Evolutionary conservation across 2,797 vertebrate genomes (phyloP).

Genomic region (Carcharodon carcharias): DNA sequence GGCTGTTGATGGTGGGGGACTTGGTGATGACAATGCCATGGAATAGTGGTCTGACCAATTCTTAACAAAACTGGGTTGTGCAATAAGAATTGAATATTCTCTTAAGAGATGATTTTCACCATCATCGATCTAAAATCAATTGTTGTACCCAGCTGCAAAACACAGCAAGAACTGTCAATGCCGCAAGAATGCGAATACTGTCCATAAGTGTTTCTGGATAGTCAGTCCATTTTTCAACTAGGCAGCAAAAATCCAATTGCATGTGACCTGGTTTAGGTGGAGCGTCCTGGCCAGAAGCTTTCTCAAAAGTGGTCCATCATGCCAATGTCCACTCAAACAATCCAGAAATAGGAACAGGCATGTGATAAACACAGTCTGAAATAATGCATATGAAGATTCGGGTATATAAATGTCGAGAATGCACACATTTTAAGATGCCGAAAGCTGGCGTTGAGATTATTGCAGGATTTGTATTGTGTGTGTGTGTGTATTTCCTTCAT

Average conservation of each 20-base stretch:
- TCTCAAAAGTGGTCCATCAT: not conserved
- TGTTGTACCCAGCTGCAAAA: not conserved
- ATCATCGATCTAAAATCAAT: not conserved
- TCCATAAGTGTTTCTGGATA: not conserved
- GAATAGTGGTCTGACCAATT: not conserved
- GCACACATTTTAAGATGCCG: not conserved
- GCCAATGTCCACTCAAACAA: not conserved
- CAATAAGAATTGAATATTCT: not conserved
- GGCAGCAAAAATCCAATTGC: not conserved
- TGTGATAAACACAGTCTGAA: not conserved
- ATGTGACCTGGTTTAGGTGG: too few relatives aligned
- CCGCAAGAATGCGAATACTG: not conserved
- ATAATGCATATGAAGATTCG: not conserved
- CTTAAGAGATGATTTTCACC: not conserved
- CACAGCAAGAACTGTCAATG: not conserved
- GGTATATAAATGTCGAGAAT: not conserved
- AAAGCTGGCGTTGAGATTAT: not conserved
- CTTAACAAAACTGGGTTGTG: not conserved
- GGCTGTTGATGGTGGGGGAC: not conserved
- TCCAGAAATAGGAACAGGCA: not conserved
- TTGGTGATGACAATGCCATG: not conserved
- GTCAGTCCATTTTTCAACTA: not conserved
- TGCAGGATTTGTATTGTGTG: not conserved
- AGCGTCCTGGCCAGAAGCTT: not conserved
- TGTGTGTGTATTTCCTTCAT: not conserved